A percentile compares a stretch with the other conserved stretches of the same genome.
phyloP scores from a whole-genome alignment of 2,888 invertebrate species.

The Chorisops tibialis region DNA sequence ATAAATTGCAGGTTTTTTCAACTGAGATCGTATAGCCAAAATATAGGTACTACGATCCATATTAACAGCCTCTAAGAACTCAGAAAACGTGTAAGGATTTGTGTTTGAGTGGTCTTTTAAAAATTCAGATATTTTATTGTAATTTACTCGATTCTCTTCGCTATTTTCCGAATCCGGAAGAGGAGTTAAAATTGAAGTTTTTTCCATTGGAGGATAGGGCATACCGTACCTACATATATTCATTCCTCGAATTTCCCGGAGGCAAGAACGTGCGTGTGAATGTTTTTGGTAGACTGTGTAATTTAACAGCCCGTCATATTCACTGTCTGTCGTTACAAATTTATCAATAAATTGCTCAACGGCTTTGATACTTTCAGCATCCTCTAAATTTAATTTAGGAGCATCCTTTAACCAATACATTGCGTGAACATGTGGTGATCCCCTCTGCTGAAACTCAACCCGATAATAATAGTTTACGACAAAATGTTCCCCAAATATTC shows the following conservation, averaged over 20 bases:
- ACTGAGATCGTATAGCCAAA: constrained; percentile 31
- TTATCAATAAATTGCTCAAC: neutral
- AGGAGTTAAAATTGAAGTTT: too few relatives aligned
- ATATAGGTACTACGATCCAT: constrained; percentile 28
- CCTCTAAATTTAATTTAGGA: constrained; percentile 5
- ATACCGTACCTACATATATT: too few relatives aligned
- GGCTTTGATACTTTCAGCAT: neutral
- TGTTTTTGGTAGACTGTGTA: too few relatives aligned
- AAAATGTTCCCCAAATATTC: constrained; percentile 28
- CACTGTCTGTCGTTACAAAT: too few relatives aligned
- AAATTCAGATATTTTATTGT: too few relatives aligned
- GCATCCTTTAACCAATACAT: constrained; percentile 27
- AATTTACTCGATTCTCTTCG: too few relatives aligned
- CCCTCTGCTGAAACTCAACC: constrained; percentile 5
- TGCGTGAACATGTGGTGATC: constrained; percentile 33
- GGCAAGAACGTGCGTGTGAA: too few relatives aligned
- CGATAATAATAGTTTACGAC: too few relatives aligned
- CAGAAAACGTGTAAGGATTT: neutral
- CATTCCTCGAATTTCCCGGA: too few relatives aligned
- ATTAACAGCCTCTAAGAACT: neutral
- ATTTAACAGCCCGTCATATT: too few relatives aligned
- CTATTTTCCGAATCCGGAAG: too few relatives aligned
- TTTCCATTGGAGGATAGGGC: too few relatives aligned
- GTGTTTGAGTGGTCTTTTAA: neutral
- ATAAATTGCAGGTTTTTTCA: constrained; percentile 12